Base-by-base conservation (phyloP, 2,113 vertebrate genomes). In the Phoxinus phoxinus region DNA sequence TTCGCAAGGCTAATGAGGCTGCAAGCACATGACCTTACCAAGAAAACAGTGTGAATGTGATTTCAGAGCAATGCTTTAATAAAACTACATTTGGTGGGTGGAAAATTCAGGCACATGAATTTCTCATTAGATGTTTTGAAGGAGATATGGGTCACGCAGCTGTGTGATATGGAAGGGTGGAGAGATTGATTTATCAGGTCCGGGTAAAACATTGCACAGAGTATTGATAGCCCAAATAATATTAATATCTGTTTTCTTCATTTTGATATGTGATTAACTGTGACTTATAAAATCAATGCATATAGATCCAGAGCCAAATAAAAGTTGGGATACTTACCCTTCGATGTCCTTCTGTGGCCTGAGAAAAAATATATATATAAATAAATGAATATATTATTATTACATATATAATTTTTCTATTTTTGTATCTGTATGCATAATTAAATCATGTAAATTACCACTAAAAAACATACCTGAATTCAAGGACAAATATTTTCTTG, bases 381-480 rank as follows among this genome's bases (percentile, higher is more conserved):
- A 41, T 23, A 23, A 80, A 51, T 73, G 11, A 82, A n/a, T n/a
- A n/a, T n/a, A n/a, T n/a, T n/a, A n/a, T n/a, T n/a, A n/a, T n/a
- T n/a, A n/a, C 19, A 65, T 67, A 48, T 65, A 48, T 56, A 80
- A 21, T 21, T 21, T 27, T 69, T 19, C 1, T 1, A 76, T 71
- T 27, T 73, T 65, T 69, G n/a, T 35, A 86, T 41, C 12, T 44
- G 59, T 56, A 21, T 25, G 74, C 23, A 44, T 2, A 56, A 21
- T 6, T 21, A 32, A 27, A 73, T 85, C 51, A 69, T 67, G 19
- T 23, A 21, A 58, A 35, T 15, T n/a, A 75, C 19, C 12, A 44
- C 46, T 53, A 15, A 30, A n/a, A 58, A 58, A 12, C 88, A 83
- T 94, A 98, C 98, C 97, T 98, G 94, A 97, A 97, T 84, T 96